A percentile compares a stretch with the other conserved stretches of the same genome.
Conservation (phyloP, 2,888 invertebrate genomes). For the Drosophila sordidapex region DNA sequence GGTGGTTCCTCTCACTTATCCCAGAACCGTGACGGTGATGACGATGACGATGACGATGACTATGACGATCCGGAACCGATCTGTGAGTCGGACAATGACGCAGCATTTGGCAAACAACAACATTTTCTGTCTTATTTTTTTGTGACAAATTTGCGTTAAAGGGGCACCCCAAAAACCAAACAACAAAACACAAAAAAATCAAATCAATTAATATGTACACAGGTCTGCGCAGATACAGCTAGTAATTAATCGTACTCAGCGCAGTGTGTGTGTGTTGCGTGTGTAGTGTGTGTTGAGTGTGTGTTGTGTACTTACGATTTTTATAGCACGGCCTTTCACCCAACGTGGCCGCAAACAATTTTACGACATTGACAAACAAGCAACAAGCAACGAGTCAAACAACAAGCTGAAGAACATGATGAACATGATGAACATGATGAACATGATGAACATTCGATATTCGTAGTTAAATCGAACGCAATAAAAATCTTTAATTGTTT, state of each 20-base stretch:
- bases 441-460: constrained; percentile 9
- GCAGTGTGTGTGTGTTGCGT: background rate
- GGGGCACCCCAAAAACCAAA: background rate
- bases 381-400: constrained; percentile 13
- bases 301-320: constrained; percentile 61
- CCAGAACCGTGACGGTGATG: constrained; percentile 49
- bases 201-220: constrained; percentile 1
- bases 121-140: constrained; percentile 4
- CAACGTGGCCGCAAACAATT: constrained; percentile 59
- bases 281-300: background rate
- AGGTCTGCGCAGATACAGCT: constrained; percentile 13
- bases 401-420: constrained; percentile 19
- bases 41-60: constrained; percentile 38
- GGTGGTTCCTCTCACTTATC: constrained; percentile 32
- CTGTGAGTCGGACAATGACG: constrained; percentile 33
- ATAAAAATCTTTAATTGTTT: constrained; percentile 76
- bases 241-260: constrained; percentile 38
- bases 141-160: constrained; percentile 47
- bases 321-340: constrained; percentile 73
- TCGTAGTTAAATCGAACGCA: constrained; percentile 65
- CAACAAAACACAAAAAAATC: background rate
- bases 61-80: constrained; percentile 27
- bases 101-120: constrained; percentile 46
- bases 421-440: constrained; percentile 1
- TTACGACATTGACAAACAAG: constrained; percentile 68